Conservation (phyloP, 2,113 vertebrate species). For the Mastomys natalensis region DNA sequence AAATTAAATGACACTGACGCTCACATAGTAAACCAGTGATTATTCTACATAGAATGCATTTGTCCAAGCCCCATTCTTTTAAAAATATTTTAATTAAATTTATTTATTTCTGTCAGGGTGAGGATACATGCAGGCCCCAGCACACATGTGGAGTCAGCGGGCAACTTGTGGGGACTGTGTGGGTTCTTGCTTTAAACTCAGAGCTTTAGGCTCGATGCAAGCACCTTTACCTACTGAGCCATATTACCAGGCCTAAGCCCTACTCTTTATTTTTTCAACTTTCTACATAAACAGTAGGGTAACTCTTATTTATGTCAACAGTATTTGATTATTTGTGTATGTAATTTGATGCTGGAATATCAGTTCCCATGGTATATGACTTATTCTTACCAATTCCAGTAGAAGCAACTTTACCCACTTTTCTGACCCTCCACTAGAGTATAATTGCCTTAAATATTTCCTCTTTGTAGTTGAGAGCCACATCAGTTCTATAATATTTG, state of each 20-base stretch:
- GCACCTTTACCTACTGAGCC: background rate
- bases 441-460: conserved; percentile 23
- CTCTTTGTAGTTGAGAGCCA: background rate
- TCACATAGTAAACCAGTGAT: background rate
- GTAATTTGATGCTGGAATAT: background rate
- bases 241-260: background rate
- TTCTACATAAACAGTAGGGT: background rate
- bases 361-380: background rate
- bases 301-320: background rate
- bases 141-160: background rate
- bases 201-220: background rate
- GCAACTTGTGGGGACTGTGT: background rate
- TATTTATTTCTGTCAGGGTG: background rate
- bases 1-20: background rate
- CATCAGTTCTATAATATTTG: conserved; percentile 18
- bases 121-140: background rate
- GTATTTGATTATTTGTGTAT: no score
- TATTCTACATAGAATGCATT: background rate
- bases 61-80: no score
- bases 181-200: background rate
- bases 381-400: background rate
- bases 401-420: conserved; percentile 3
- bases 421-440: background rate
- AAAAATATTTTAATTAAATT: background rate
- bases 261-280: background rate